Evolutionary conservation across 1,140 invertebrate species (phyloP).

Genomic region (Centruroides sculpturatus): DNA sequence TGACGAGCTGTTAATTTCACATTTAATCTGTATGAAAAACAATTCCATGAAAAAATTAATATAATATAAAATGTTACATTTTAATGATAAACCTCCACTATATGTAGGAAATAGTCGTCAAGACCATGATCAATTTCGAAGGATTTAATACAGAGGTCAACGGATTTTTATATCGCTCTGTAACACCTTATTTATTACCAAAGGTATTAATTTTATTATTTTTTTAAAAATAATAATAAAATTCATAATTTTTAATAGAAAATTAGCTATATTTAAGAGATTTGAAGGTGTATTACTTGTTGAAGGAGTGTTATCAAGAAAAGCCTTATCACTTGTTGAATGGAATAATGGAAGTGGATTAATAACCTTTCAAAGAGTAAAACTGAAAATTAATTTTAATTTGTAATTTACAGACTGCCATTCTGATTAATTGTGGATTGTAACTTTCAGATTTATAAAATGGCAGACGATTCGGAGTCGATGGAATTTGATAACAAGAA

Average conservation of each 20-base stretch:
- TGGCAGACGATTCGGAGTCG: not conserved
- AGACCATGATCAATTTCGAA: not conserved
- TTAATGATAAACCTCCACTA: not conserved
- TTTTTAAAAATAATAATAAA: not conserved
- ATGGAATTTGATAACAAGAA: not conserved
- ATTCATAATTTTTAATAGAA: no score
- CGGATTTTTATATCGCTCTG: slow-evolving; percentile 1
- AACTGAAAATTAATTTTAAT: not conserved
- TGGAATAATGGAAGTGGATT: slow-evolving; percentile 10
- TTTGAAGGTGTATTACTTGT: slow-evolving; percentile 9
- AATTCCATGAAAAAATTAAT: no score
- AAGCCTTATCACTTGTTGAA: not conserved
- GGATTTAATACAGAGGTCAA: not conserved
- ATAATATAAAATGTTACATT: no score
- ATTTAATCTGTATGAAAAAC: no score
- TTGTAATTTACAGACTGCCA: no score
- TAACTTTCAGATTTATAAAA: slow-evolving; percentile 1
- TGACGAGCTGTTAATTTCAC: no score
- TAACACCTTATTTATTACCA: slow-evolving; percentile 1
- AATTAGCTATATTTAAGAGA: no score
- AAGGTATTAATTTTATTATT: not conserved
- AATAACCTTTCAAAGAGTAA: slow-evolving; percentile 8
- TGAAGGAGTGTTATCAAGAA: slow-evolving; percentile 2
- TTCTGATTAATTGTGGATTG: no score
- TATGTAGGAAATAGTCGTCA: slow-evolving; percentile 6